Percentiles rank a stretch among this genome's conserved stretches.
Evolutionary conservation across 2,113 vertebrate species (phyloP).

Genomic region (Ibidorhyncha struthersii): DNA sequence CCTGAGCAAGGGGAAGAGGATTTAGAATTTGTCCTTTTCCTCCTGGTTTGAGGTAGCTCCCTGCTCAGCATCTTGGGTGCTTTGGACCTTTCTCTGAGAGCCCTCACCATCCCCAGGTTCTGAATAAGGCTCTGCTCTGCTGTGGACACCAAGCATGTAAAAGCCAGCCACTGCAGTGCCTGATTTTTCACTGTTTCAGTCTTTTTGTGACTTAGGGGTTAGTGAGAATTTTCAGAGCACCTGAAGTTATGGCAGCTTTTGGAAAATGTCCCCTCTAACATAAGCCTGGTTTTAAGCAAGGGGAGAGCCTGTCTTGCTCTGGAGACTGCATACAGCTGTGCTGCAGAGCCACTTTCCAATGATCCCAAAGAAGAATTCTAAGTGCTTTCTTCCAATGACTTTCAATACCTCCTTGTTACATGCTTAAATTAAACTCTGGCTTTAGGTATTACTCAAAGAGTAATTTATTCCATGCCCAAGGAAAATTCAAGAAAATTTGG

Average conservation of each 20-base stretch:
- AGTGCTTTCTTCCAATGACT: background rate
- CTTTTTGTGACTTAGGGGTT: background rate
- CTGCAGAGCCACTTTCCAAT: background rate
- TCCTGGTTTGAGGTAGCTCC: background rate
- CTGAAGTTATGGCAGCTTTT: background rate
- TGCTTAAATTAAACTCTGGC: background rate
- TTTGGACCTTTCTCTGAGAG: background rate
- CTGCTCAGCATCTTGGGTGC: background rate
- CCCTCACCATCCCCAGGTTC: background rate
- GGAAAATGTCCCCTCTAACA: background rate
- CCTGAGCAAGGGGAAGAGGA: background rate
- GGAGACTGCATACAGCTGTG: fast-evolving
- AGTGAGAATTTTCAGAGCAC: background rate
- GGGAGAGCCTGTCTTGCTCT: background rate
- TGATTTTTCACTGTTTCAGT: background rate
- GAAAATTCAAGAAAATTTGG: background rate
- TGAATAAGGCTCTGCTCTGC: background rate
- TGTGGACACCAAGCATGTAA: background rate
- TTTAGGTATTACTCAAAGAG: background rate
- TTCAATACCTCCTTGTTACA: background rate
- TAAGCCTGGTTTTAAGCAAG: background rate
- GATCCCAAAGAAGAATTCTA: background rate
- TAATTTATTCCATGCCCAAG: background rate
- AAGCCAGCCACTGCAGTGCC: background rate
- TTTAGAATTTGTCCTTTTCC: background rate